A percentile compares a stretch with the other conserved stretches of the same genome.
Conservation (phyloP, 2,113 vertebrate species). For the Colinus virginianus region DNA sequence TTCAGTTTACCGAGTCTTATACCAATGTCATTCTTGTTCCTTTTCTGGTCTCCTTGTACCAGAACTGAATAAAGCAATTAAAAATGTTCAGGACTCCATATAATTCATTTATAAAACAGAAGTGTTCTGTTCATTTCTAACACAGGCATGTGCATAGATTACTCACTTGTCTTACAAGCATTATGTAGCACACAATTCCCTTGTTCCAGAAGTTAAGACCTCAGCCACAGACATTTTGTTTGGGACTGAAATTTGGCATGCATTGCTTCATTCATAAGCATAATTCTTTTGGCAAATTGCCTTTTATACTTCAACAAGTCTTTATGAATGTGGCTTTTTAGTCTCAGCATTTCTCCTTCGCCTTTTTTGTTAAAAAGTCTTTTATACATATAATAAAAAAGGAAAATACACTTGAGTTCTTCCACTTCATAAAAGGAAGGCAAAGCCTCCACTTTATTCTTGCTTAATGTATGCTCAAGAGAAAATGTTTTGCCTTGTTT, state of each 20-base stretch:
- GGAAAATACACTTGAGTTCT: neutral
- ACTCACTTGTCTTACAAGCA: conserved; percentile 38
- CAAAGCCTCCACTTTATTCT: neutral
- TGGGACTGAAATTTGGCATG: conserved; percentile 29
- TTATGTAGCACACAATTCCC: neutral
- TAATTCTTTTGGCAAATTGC: conserved; percentile 27
- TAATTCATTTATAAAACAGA: neutral
- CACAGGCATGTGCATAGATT: neutral
- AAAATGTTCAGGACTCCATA: neutral
- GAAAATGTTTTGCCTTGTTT: neutral
- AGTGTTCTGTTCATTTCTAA: neutral
- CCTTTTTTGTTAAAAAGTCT: neutral
- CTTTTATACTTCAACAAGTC: neutral
- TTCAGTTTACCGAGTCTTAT: neutral
- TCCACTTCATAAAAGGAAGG: neutral
- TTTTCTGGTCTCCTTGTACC: neutral
- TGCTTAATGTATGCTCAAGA: neutral
- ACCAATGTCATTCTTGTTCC: neutral
- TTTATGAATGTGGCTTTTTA: neutral
- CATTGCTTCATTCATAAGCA: conserved; percentile 1
- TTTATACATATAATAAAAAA: neutral
- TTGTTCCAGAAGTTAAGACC: conserved; percentile 42
- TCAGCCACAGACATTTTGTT: conserved; percentile 25
- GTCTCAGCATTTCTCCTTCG: neutral
- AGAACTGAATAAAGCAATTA: neutral